Base-by-base conservation (phyloP, 2,888 invertebrate species). In the Drosophila formosana region DNA sequence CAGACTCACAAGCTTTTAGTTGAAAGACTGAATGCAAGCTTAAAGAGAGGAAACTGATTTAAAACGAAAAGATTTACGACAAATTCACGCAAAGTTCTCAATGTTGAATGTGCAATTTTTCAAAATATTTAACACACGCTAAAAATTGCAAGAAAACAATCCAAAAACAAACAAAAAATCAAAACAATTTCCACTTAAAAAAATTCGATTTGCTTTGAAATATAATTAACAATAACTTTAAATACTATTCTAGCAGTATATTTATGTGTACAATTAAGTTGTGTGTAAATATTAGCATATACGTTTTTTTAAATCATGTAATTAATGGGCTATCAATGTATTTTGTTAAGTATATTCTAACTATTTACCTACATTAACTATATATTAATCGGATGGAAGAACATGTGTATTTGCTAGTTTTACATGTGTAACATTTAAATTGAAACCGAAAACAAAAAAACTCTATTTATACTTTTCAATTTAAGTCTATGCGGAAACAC, bases 251-350 rank as follows among this genome's bases (percentile, higher is more conserved):
- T 47, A 53, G 46, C 13, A 30, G 45, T 55, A 32, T 28, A 34
- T 34, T 34, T 30, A 66, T 23, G 5, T 41, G 51, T 66, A 58
- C 11, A 2, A 56, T 66, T 86, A 86, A 78, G 86, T 83, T 86
- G 47, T 28, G n/a, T 88, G 86, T 83, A 88, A 75, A 83, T 88
- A 86, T 75, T 69, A 69, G 61, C 43, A 52, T 65, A 78, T 65
- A 78, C 43, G 55, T 60, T 67, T 65, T 66, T 60, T 72, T 75
- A 57, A 52, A 64, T 76, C 61, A 37, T 78, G 64, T 77, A 79
- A 68, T 72, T 79, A 79, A 9, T 45, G 47, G 71, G 66, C 70
- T 76, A 76, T 63, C 55, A 34, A 60, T 62, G 53, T 76, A 8
- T 47, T 72, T 68, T 69, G 53, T 72, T 68, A 58, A 49, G 65